Percentiles rank a stretch among this genome's conserved stretches.
Conservation (phyloP, 2,113 vertebrate species). For the Lota lota region DNA sequence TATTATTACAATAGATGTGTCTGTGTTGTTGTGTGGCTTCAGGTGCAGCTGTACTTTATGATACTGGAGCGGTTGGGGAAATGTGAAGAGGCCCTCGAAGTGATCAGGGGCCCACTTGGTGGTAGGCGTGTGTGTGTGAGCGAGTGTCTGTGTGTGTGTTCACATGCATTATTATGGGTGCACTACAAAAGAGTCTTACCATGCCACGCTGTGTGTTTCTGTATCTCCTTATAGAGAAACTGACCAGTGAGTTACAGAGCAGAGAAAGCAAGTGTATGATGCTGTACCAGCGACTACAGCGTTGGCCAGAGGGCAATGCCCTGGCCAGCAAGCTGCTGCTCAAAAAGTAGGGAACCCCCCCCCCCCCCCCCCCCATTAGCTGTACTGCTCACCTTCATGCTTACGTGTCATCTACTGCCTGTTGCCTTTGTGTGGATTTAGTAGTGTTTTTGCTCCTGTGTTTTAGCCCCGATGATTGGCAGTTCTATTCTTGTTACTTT, state of each 20-base stretch:
- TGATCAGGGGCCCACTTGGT: slow-evolving; percentile 91
- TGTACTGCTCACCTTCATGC: too few relatives aligned
- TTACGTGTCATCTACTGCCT: neutral
- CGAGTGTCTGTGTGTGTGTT: neutral
- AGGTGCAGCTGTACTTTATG: slow-evolving; percentile 98
- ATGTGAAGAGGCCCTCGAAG: slow-evolving; percentile 90
- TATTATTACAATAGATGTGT: neutral
- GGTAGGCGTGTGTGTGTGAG: slow-evolving; percentile 65
- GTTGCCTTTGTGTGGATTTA: neutral
- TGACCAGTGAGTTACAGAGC: slow-evolving; percentile 97
- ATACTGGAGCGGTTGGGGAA: slow-evolving; percentile 95
- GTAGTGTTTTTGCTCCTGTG: too few relatives aligned
- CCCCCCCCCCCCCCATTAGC: too few relatives aligned
- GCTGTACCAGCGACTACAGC: slow-evolving; percentile 87
- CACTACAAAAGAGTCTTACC: neutral
- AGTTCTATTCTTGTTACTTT: slow-evolving; percentile 95
- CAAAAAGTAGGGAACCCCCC: slow-evolving; percentile 86
- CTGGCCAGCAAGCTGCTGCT: slow-evolving; percentile 87
- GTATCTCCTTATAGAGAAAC: slow-evolving; percentile 82
- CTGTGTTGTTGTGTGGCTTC: slow-evolving; percentile 7
- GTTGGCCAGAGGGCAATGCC: slow-evolving; percentile 94
- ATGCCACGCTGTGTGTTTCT: neutral
- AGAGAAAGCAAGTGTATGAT: slow-evolving; percentile 96
- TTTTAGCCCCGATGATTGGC: slow-evolving; percentile 95
- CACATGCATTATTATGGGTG: neutral